phyloP scores from a whole-genome alignment of 2,888 invertebrate genomes.

The Ochlodes sylvanus region DNA sequence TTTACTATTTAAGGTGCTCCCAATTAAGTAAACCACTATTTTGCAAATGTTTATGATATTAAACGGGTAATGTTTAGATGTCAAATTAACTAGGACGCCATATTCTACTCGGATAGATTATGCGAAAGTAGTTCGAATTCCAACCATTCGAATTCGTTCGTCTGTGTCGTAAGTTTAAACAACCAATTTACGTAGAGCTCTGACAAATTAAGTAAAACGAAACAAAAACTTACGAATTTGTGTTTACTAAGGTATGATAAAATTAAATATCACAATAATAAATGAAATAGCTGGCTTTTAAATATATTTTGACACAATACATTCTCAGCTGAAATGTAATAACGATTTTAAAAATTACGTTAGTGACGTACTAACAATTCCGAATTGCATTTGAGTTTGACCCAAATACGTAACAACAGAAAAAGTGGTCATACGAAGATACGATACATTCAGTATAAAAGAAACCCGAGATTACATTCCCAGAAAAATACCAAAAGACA shows the following conservation, averaged over 20 bases:
- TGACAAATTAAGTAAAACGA: slow-evolving; percentile 56
- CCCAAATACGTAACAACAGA: not conserved
- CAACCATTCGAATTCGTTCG: slow-evolving; percentile 64
- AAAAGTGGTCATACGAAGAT: not conserved
- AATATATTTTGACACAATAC: too few species aligned
- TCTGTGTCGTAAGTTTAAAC: slow-evolving; percentile 72
- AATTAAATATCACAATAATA: too few species aligned
- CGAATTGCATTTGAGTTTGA: not conserved
- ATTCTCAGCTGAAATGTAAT: too few species aligned
- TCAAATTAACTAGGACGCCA: slow-evolving; percentile 66
- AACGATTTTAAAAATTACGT: too few species aligned
- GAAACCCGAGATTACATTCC: slow-evolving; percentile 3
- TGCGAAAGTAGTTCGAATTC: slow-evolving; percentile 84
- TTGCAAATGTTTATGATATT: slow-evolving; percentile 18
- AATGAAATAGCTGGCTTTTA: too few species aligned
- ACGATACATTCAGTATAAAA: too few species aligned
- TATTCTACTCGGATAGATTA: slow-evolving; percentile 74
- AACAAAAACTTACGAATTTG: slow-evolving; percentile 18
- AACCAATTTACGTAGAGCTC: slow-evolving; percentile 62
- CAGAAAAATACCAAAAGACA: slow-evolving; percentile 43
- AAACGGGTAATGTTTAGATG: not conserved
- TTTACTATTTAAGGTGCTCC: slow-evolving; percentile 15
- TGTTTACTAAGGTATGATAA: not conserved
- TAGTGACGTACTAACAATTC: too few species aligned
- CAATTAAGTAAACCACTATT: not conserved